Conservation (phyloP, 2,797 vertebrate species). For the Aldrovandia affinis region DNA sequence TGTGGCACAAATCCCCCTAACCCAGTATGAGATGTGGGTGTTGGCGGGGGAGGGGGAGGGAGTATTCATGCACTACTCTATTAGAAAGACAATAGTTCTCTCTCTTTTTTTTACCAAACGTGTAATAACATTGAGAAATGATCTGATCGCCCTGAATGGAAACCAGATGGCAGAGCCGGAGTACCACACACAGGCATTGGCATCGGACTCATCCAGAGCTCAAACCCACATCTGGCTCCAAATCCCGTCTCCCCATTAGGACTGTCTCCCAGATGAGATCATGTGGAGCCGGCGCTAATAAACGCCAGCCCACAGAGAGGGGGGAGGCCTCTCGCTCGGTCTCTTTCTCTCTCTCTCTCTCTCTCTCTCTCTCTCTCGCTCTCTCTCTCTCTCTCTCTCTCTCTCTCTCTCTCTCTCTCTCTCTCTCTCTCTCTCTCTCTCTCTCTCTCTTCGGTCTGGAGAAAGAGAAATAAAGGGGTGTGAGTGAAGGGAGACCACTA, state of each 20-base stretch:
- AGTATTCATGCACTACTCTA: slow-evolving; percentile 19
- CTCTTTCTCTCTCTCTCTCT: neutral
- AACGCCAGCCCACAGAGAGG: slow-evolving; percentile 24
- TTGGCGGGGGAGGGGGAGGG: neutral
- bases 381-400: too few relatives aligned
- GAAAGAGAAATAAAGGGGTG: neutral
- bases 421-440: slow-evolving; percentile 5
- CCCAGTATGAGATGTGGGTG: slow-evolving; percentile 15
- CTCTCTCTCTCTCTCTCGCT: neutral
- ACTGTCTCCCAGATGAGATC: slow-evolving; percentile 35
- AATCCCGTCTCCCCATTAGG: slow-evolving; percentile 25
- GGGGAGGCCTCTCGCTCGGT: neutral
- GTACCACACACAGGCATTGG: slow-evolving; percentile 44
- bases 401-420: neutral
- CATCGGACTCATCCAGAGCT: slow-evolving; percentile 26
- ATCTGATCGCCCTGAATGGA: slow-evolving; percentile 32
- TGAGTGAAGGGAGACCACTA: slow-evolving; percentile 3
- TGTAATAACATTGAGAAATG: slow-evolving; percentile 39
- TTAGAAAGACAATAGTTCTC: slow-evolving; percentile 36
- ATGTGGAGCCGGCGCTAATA: slow-evolving; percentile 36
- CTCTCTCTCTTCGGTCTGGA: neutral
- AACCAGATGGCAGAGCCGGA: slow-evolving; percentile 33
- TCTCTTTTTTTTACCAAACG: slow-evolving; percentile 30
- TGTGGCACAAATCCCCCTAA: slow-evolving; percentile 26
- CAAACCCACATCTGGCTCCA: slow-evolving; percentile 39